Base-by-base conservation (phyloP, 2,888 invertebrate species). In the Diaprepes abbreviatus region DNA sequence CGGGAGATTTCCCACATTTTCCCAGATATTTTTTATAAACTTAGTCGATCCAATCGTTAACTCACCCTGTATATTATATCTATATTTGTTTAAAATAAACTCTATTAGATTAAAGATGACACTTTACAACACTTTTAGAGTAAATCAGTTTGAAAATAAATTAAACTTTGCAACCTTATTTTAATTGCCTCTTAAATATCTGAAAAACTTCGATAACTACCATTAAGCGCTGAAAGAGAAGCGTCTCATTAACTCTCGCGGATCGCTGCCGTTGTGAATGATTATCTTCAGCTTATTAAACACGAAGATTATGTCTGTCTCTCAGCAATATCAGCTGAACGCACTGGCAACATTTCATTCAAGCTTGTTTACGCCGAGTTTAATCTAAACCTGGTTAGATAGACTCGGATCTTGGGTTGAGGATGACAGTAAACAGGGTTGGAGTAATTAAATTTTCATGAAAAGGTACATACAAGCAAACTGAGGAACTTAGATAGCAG, bases 231-330 rank as follows among this genome's bases (percentile, higher is more conserved):
- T 24, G 6, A n/a, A 21, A 45, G 45, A 50, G 28, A 14, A 7
- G 28, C 7, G 28, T 12, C 63, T 54, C 63, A 54, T 64, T 64
- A 54, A 64, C 14, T 64, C 38, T n/a, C 21, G 14, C 31, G 33
- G 63, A 64, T 64, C 63, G 63, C 5, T 24, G 5, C 16, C 28
- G 52, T 38, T 43, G 43, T 38, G 38, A 54, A 31, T 54, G 36
- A 64, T 64, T 64, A 64, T 64, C 54, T 54, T 40, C 63, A 54
- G 63, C 63, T 54, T 64, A 64, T 48, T 60, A 60, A 48, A 40
- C 59, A 43, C 3, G 16, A 5, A 50, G 62, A 52, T 62, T 38
- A 52, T 64, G 64, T 43, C 64, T 36, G 40, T 31, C 54, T 64
- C 45, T 40, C 38, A 31, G 45, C 24, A 64, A 64, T 64, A 64